Percentiles rank a stretch among this genome's conserved stretches.
Conservation (phyloP, 2,797 vertebrate genomes). For the Galagoides demidoff region DNA sequence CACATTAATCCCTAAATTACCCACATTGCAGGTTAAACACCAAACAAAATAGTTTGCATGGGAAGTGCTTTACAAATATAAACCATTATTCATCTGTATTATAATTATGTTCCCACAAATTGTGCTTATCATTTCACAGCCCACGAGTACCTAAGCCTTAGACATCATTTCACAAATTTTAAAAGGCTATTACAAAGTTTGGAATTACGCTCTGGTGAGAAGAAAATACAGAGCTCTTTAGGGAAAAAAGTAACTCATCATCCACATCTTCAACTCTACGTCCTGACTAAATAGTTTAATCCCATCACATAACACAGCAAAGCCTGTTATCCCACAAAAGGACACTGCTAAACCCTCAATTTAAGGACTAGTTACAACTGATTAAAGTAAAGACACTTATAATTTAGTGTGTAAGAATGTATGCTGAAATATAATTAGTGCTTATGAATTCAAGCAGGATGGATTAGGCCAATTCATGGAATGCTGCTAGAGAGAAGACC, state of each 20-base stretch:
- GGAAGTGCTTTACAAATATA: conserved; percentile 30
- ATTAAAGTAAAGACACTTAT: conserved; percentile 84
- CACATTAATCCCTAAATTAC: conserved; percentile 1
- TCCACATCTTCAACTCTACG: conserved; percentile 58
- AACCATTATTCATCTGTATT: neutral
- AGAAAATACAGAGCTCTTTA: conserved; percentile 42
- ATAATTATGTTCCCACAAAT: conserved; percentile 49
- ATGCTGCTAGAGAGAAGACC: conserved; percentile 81
- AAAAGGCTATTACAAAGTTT: conserved; percentile 6
- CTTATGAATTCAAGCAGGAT: conserved; percentile 84
- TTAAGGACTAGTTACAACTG: conserved; percentile 86
- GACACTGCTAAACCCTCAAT: conserved; percentile 80
- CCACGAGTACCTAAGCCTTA: conserved; percentile 32
- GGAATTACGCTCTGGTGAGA: conserved; percentile 40
- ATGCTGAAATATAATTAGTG: conserved; percentile 86
- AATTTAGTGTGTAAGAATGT: conserved; percentile 85
- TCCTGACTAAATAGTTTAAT: conserved; percentile 80
- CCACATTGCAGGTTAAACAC: neutral
- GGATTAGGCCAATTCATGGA: conserved; percentile 86
- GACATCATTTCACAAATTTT: conserved; percentile 1
- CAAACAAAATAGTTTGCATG: conserved; percentile 20
- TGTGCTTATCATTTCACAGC: neutral
- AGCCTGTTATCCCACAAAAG: conserved; percentile 82
- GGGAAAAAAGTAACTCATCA: conserved; percentile 56
- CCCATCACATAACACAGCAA: conserved; percentile 80